Conservation (phyloP, 2,113 vertebrate genomes). For the Atractosteus spatula region DNA sequence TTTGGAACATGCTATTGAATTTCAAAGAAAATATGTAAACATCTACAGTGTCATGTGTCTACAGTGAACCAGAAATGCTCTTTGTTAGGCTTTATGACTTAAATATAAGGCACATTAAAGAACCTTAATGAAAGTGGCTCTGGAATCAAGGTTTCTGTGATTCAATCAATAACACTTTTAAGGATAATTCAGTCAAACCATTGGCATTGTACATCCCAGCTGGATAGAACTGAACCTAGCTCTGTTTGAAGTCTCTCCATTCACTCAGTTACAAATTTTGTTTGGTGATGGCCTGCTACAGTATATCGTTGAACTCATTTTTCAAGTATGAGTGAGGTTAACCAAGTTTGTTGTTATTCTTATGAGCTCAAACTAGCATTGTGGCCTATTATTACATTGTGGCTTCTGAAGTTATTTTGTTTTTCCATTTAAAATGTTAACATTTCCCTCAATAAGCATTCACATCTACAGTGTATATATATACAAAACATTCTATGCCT, state of each 20-base stretch:
- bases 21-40: conserved; percentile 9
- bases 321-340: conserved; percentile 18
- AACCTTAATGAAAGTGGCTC: conserved; percentile 21
- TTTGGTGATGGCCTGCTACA: conserved; percentile 25
- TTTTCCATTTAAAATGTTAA: not conserved
- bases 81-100: not conserved
- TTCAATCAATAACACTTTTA: conserved; percentile 36
- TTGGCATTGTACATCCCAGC: conserved; percentile 38
- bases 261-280: conserved; percentile 24
- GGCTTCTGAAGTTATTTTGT: not conserved
- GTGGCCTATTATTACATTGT: not conserved
- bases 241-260: conserved; percentile 32
- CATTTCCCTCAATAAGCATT: no score
- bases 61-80: no score
- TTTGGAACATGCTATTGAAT: not conserved
- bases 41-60: not conserved
- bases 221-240: conserved; percentile 44
- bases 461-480: no score
- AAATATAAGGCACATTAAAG: not conserved
- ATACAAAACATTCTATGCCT: no score
- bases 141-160: conserved; percentile 5
- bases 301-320: conserved; percentile 30
- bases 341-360: conserved; percentile 4
- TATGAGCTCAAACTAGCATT: not conserved
- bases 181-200: conserved; percentile 39